Percentiles rank a stretch among this genome's conserved stretches.
Conservation (phyloP, 1,140 invertebrate species). For the Plodia interpunctella region DNA sequence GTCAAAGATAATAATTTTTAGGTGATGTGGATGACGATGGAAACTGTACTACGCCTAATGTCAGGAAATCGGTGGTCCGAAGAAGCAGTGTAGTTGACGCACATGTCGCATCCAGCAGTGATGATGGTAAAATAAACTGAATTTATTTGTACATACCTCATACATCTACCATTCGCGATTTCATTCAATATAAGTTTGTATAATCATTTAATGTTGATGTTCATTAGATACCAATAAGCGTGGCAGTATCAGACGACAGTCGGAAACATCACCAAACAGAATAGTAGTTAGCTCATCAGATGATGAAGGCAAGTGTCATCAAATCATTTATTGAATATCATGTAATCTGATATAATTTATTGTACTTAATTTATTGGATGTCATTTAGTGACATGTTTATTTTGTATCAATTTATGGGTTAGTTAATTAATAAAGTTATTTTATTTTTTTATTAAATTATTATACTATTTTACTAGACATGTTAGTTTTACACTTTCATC, state of each 20-base stretch:
- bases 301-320: slow-evolving; percentile 42
- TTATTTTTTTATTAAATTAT: too few relatives aligned
- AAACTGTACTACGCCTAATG: neutral
- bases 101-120: slow-evolving; percentile 41
- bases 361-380: too few relatives aligned
- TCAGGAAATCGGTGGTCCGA: slow-evolving; percentile 18
- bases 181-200: too few relatives aligned
- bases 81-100: slow-evolving; percentile 26
- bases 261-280: slow-evolving; percentile 30
- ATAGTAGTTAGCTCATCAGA: slow-evolving; percentile 46
- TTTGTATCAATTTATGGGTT: too few relatives aligned
- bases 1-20: slow-evolving; percentile 9
- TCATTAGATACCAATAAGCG: slow-evolving; percentile 33
- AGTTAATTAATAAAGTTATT: too few relatives aligned
- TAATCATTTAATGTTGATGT: neutral
- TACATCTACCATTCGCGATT: neutral
- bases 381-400: too few relatives aligned
- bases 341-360: slow-evolving; percentile 1
- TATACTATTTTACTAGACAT: too few relatives aligned
- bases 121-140: slow-evolving; percentile 43
- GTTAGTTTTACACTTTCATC: too few relatives aligned
- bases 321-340: too few relatives aligned
- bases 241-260: slow-evolving; percentile 34
- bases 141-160: neutral
- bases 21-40: neutral